These are phyloP conservation scores for Druceiella hillmani DNA, from an alignment of 2,888 invertebrate species.

Conservation along the genomic window DNA sequence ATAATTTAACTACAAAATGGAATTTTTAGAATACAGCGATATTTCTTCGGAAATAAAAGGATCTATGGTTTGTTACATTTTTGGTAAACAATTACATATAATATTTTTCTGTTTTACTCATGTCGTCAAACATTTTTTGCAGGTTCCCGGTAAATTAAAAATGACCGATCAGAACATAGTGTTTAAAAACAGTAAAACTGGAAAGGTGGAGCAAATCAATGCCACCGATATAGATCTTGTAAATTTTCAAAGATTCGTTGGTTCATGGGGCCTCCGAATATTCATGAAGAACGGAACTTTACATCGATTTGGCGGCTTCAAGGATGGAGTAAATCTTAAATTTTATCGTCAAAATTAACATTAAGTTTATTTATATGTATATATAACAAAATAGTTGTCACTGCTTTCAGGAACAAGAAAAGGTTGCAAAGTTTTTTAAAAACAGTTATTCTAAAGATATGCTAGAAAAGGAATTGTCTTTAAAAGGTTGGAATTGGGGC, in stretches of 20 bases:
- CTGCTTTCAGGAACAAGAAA: conserved; percentile 78
- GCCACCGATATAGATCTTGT: conserved; percentile 83
- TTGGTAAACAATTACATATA: conserved; percentile 3
- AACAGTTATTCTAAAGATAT: conserved; percentile 78
- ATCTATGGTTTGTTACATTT: conserved; percentile 63
- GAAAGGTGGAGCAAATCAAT: conserved; percentile 88
- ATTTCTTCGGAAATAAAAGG: conserved; percentile 80
- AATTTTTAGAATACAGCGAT: conserved; percentile 85
- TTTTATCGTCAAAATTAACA: background rate
- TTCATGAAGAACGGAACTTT: conserved; percentile 85
- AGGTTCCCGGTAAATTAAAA: conserved; percentile 90
- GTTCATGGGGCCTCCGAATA: conserved; percentile 83
- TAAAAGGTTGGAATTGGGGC: conserved; percentile 99
- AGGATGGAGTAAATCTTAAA: conserved; percentile 63
- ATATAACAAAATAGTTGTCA: conserved; percentile 8
- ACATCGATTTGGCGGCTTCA: conserved; percentile 91
- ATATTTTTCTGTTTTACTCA: conserved; percentile 2
- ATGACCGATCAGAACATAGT: conserved; percentile 85
- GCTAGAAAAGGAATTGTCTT: conserved; percentile 85
- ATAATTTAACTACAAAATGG: no score
- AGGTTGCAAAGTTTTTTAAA: conserved; percentile 84
- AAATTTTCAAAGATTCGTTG: conserved; percentile 89
- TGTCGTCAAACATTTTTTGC: conserved; percentile 20
- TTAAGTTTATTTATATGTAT: background rate
- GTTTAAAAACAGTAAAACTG: conserved; percentile 95